Percentiles rank a stretch among this genome's conserved stretches.
phyloP scores from a whole-genome alignment of 2,888 invertebrate species.

The Leptopilina myrica region DNA sequence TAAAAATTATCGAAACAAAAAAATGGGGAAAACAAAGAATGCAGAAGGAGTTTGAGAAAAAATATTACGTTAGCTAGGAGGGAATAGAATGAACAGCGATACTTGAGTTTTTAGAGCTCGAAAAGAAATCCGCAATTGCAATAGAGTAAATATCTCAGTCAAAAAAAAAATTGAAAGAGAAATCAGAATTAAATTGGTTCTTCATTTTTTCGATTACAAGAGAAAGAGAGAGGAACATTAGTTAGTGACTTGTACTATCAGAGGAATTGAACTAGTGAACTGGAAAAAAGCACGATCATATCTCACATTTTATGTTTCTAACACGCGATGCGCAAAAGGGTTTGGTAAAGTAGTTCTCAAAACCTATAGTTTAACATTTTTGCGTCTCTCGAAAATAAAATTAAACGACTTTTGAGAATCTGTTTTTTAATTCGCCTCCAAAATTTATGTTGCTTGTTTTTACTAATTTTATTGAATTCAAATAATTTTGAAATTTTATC shows the following conservation, averaged over 20 bases:
- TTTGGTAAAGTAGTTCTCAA: conserved; percentile 3
- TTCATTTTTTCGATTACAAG: conserved; percentile 14
- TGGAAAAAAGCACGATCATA: conserved; percentile 14
- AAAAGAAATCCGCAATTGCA: conserved; percentile 2
- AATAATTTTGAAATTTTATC: too few relatives aligned
- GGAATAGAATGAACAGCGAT: not conserved
- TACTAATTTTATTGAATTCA: too few relatives aligned
- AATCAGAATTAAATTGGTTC: not conserved
- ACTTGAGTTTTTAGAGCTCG: not conserved
- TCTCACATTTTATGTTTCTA: conserved; percentile 13
- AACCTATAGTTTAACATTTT: not conserved
- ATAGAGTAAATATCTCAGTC: not conserved
- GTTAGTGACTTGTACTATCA: not conserved
- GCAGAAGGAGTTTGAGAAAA: not conserved
- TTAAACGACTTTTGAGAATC: too few relatives aligned
- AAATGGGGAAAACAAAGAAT: not conserved
- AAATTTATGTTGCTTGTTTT: too few relatives aligned
- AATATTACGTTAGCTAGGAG: conserved; percentile 20
- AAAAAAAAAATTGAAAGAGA: not conserved
- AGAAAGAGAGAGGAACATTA: not conserved
- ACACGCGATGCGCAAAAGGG: conserved; percentile 5
- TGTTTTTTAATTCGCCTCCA: too few relatives aligned
- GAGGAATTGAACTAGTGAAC: conserved; percentile 20
- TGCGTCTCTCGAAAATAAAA: not conserved
- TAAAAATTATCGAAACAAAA: too few relatives aligned